Percentiles rank a stretch among this genome's conserved stretches.
These are phyloP conservation scores for Cephus sareptanus DNA, from an alignment of 2,888 invertebrate species.

Conservation along the genomic window DNA sequence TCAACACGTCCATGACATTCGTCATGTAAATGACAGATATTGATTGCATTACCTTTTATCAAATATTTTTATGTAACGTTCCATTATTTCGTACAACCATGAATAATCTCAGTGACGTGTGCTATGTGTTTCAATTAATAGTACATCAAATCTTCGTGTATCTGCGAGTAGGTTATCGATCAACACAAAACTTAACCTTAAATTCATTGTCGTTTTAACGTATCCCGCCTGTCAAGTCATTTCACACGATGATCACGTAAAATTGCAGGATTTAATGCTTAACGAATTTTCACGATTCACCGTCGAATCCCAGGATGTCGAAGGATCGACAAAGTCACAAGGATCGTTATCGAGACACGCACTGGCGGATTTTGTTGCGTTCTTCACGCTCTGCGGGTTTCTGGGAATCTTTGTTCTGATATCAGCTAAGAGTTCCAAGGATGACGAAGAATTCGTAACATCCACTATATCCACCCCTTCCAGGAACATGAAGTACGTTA, in stretches of 20 bases:
- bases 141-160: conserved; percentile 39
- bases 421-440: conserved; percentile 35
- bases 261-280: conserved; percentile 27
- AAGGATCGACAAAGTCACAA: conserved; percentile 16
- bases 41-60: too few relatives aligned
- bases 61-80: too few relatives aligned
- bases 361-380: conserved; percentile 40
- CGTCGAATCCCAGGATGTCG: conserved; percentile 22
- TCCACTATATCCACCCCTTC: too few relatives aligned
- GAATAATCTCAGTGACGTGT: conserved; percentile 41
- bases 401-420: conserved; percentile 40
- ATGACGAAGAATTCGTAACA: conserved; percentile 3
- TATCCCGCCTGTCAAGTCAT: too few relatives aligned
- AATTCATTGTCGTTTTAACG: too few relatives aligned
- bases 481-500: not conserved
- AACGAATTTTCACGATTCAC: conserved; percentile 26
- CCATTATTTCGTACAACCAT: conserved; percentile 21
- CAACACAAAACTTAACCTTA: too few relatives aligned
- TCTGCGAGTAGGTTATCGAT: conserved; percentile 34
- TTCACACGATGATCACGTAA: too few relatives aligned
- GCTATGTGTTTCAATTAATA: conserved; percentile 41
- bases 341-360: conserved; percentile 26
- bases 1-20: conserved; percentile 25
- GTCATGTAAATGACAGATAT: conserved; percentile 12
- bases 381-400: conserved; percentile 38